A percentile compares a stretch with the other conserved stretches of the same genome.
phyloP scores from a whole-genome alignment of 2,797 vertebrate genomes.

The Pseudochaenichthys georgianus region DNA sequence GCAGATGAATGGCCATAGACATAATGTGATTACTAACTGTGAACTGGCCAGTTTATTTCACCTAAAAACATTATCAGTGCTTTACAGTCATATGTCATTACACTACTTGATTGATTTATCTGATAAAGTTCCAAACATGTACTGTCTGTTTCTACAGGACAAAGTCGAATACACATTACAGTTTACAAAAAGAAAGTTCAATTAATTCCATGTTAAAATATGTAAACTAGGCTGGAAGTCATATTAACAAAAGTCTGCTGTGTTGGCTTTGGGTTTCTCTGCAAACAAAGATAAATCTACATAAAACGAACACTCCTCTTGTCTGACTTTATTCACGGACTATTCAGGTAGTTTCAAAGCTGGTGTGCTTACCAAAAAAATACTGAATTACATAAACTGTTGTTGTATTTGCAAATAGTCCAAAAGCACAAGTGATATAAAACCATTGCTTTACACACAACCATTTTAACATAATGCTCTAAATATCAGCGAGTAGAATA shows the following conservation, averaged over 20 bases:
- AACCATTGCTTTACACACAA: not conserved
- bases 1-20: slow-evolving; percentile 41
- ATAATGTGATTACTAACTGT: slow-evolving; percentile 2
- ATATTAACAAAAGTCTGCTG: not conserved
- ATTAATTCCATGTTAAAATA: too few species aligned
- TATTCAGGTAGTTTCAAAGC: not conserved
- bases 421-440: not conserved
- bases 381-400: not conserved
- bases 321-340: not conserved
- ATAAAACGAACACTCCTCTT: not conserved
- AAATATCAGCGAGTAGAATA: not conserved
- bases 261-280: not conserved
- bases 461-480: not conserved
- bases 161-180: not conserved
- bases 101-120: not conserved
- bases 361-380: not conserved
- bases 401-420: not conserved
- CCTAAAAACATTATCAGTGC: not conserved
- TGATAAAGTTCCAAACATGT: not conserved
- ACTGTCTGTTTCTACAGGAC: not conserved
- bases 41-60: not conserved
- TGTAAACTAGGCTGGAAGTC: too few species aligned
- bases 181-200: not conserved
- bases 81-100: not conserved
- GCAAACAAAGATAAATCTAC: not conserved